A percentile compares a stretch with the other conserved stretches of the same genome.
Conservation (phyloP, 2,113 vertebrate species). For the Pithys albifrons region DNA sequence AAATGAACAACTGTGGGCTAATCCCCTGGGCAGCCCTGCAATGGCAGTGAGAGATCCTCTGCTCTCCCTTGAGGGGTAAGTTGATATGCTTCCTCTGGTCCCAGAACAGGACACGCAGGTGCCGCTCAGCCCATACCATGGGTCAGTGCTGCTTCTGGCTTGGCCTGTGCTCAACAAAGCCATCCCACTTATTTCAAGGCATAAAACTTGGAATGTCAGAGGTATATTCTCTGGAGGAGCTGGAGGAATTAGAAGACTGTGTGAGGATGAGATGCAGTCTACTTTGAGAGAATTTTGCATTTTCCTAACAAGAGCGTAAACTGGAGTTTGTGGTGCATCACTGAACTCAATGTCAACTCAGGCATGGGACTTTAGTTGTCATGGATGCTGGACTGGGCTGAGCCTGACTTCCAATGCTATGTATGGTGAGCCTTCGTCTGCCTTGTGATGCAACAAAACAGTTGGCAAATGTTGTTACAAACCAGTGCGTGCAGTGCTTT, state of each 20-base stretch:
- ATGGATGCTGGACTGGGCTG: background rate
- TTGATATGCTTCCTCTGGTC: background rate
- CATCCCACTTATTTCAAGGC: background rate
- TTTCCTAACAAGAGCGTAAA: background rate
- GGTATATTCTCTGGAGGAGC: background rate
- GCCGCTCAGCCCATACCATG: background rate
- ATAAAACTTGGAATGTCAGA: background rate
- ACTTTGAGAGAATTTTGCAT: background rate
- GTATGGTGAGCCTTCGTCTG: background rate
- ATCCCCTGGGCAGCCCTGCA: background rate
- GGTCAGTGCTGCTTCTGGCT: background rate
- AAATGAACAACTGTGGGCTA: conserved; percentile 32
- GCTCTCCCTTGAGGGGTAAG: conserved; percentile 8
- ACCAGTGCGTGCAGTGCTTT: background rate
- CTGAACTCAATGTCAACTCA: rapidly evolving
- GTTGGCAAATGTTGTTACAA: background rate
- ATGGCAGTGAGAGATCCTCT: background rate
- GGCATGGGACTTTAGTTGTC: background rate
- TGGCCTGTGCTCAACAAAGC: background rate
- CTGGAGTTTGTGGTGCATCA: background rate
- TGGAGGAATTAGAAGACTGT: background rate
- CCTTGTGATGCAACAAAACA: background rate
- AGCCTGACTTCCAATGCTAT: rapidly evolving
- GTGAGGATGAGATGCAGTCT: background rate
- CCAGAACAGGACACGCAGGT: background rate